A percentile compares a stretch with the other conserved stretches of the same genome.
phyloP scores from a whole-genome alignment of 2,113 vertebrate species.

The Channa maculata region DNA sequence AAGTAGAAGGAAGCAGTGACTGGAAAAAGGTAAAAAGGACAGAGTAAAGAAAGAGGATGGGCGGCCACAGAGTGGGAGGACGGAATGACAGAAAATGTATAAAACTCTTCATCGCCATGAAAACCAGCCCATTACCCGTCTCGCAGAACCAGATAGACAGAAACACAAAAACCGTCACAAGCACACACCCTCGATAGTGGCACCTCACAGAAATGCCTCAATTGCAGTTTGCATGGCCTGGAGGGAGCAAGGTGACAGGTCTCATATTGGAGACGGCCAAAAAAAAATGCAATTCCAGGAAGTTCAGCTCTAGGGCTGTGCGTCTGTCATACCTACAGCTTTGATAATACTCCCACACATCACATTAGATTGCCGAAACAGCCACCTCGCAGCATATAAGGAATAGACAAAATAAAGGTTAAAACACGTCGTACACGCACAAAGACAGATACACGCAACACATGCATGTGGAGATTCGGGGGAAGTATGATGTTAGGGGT shows the following conservation, averaged over 20 bases:
- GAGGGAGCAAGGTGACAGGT: constrained; percentile 83
- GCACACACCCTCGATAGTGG: constrained; percentile 61
- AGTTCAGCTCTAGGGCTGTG: constrained; percentile 63
- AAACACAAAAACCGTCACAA: constrained; percentile 51
- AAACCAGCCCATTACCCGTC: constrained; percentile 86
- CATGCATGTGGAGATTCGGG: constrained; percentile 8
- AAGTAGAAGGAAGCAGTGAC: constrained; percentile 14
- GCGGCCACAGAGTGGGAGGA: not conserved
- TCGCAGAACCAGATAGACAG: constrained; percentile 41
- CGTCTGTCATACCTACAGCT: constrained; percentile 78
- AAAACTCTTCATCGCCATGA: constrained; percentile 81
- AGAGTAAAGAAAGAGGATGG: not conserved
- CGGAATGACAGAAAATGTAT: constrained; percentile 70
- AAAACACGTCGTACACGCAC: not conserved
- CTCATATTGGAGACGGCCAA: constrained; percentile 77
- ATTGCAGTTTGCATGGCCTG: constrained; percentile 80
- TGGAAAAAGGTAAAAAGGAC: not conserved
- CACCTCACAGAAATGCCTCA: constrained; percentile 84
- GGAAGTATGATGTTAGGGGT: constrained; percentile 72
- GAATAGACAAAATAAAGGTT: constrained; percentile 33
- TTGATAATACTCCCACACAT: constrained; percentile 73
- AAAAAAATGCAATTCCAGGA: constrained; percentile 76
- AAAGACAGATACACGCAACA: constrained; percentile 25
- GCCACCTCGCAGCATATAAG: constrained; percentile 55
- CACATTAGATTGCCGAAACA: constrained; percentile 63